These are phyloP conservation scores for Thecophora atra DNA, from an alignment of 2,888 invertebrate species.

Conservation along the genomic window DNA sequence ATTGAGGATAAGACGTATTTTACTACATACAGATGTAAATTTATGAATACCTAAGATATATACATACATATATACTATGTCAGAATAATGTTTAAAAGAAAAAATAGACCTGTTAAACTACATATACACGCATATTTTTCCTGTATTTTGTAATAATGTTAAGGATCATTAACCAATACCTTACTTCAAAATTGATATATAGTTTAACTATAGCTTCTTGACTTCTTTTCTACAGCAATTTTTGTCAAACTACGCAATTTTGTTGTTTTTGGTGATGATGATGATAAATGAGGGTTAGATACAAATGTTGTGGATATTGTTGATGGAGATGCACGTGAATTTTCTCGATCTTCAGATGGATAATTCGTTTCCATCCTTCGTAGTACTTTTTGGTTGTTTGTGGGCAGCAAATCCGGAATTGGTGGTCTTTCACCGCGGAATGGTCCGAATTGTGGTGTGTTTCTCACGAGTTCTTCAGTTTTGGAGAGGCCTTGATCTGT, in stretches of 20 bases:
- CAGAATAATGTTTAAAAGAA: not conserved
- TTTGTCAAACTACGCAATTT: slow-evolving; percentile 55
- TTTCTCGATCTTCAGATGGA: slow-evolving; percentile 34
- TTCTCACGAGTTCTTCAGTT: slow-evolving; percentile 72
- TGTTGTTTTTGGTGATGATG: slow-evolving; percentile 53
- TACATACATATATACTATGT: not conserved
- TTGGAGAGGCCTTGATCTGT: slow-evolving; percentile 64
- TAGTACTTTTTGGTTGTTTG: too few relatives aligned
- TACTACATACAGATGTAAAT: too few relatives aligned
- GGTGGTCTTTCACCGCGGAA: slow-evolving; percentile 79
- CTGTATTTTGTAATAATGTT: not conserved
- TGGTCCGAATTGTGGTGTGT: slow-evolving; percentile 77
- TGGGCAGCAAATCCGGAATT: slow-evolving; percentile 66
- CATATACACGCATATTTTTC: not conserved
- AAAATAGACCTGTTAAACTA: not conserved
- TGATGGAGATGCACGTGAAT: not conserved
- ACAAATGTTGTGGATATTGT: slow-evolving; percentile 30
- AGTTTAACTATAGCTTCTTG: slow-evolving; percentile 13
- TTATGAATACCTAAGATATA: too few relatives aligned
- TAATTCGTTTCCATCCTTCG: too few relatives aligned
- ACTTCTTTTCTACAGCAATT: slow-evolving; percentile 43
- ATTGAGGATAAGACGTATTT: too few relatives aligned
- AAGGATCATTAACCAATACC: slow-evolving; percentile 4
- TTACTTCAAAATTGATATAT: not conserved
- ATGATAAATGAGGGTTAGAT: slow-evolving; percentile 27